Base-by-base conservation (phyloP, 2,113 vertebrate species). In the Perca flavescens region DNA sequence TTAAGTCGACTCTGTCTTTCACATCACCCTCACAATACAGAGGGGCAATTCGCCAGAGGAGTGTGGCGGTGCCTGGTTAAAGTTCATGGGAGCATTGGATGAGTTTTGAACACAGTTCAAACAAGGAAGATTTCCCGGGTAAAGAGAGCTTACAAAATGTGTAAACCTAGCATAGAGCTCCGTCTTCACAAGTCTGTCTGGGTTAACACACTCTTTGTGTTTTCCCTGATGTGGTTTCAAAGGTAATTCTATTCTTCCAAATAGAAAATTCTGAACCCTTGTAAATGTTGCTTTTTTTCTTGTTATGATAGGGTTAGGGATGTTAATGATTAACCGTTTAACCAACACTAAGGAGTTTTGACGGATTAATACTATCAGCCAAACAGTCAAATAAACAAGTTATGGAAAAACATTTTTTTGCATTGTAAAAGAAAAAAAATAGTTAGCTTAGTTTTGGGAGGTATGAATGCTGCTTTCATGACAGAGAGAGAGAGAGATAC, bases 51-150 rank as follows among this genome's bases (percentile, higher is more conserved):
- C 52, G 70, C 67, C 36, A 6, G 46, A 60, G 66, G 54, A 40
- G 47, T 49, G 52, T 9, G 25, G 54, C 2, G 25, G 57, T 53
- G 78, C 62, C 56, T 74, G 66, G 36, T 77, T 84, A 71, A 86
- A 75, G 86, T 80, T 90, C 77, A 85, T 65, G 70, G 69, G 49
- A 57, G 63, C 57, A 68, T 22, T 21, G 34, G 53, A 76, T 78
- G 82, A 65, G 70, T 28, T 28, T 28, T 28, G 28, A 28, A 17
- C 28, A 61, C 31, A 58, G 14, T 28, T 58, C 6, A 14, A 58
- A 31, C 25, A 62, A 61, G 31, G 28, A 34, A 19, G 11, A 63
- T 43, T 63, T 14, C 61, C 19, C 8, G 15, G 60, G 16, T 9
- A 43, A n/a, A 63, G 60, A 63, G 8, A 62, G 60, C 60, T 62